Base-by-base conservation (phyloP, 2,888 invertebrate species). In the Agrypnus murinus region DNA sequence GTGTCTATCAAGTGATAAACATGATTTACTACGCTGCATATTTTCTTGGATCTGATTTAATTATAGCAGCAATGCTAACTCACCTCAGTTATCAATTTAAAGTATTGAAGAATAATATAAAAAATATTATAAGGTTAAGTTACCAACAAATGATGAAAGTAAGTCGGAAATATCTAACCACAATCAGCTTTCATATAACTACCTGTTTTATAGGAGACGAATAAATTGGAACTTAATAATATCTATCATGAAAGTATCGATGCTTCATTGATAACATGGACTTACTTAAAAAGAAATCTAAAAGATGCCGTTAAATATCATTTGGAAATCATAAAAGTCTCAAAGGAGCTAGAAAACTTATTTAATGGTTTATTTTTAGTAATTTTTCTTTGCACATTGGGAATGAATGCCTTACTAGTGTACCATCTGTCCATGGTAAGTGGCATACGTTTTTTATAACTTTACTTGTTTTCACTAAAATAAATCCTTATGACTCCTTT, bases 291-390 rank as follows among this genome's bases (percentile, higher is more conserved):
- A n/a, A 25, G 40, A 38, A 32, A 40, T n/a, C 32, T 67, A 6
- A 57, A 8, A 12, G 48, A 66, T 8, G 53, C 38, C 1, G 43
- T 74, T 8, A n/a, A 15, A 8, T 73, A 74, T 53, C 74, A 74
- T 34, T 38, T 64, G 15, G 57, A 69, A 1, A 63, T 73, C 12
- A 65, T 71, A 14, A 55, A 71, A 2, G 60, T 74, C 15, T 66
- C 69, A 9, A 15, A 55, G 10, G 32, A 71, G 40, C 65, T 74
- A 6, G 73, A 74, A 50, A 53, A 66, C 6, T 31, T 53, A 10
- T 71, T 74, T 15, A 71, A 40, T 19, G 32, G 48, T 9, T 48
- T 73, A 3, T 25, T 74, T 1, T 48, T 74, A 10, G 25, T 25
- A 2, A 5, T 25, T 25, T 25, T 25, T 25, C 3, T 25, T 25